Evolutionary conservation across 2,797 vertebrate genomes (phyloP).

Genomic region (Melanotaenia trifasciata): DNA sequence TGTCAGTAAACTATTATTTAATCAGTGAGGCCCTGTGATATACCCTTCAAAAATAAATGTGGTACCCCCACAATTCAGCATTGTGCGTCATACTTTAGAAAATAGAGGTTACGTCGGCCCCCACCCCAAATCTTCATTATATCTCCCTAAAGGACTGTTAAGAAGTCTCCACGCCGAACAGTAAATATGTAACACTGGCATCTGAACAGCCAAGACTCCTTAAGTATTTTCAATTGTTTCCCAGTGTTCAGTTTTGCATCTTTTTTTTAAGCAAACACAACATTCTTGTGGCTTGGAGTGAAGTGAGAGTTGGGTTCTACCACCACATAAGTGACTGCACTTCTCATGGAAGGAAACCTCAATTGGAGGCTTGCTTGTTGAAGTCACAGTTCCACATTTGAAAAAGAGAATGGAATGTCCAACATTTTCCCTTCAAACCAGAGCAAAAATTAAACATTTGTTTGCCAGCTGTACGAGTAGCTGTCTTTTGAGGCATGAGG

Average conservation of each 20-base stretch:
- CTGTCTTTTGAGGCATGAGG: conserved; percentile 32
- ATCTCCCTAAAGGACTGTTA: too few species aligned
- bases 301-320: conserved; percentile 59
- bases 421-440: conserved; percentile 49
- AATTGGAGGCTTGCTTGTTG: conserved; percentile 74
- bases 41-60: background rate
- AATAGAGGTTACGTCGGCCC: too few species aligned
- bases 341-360: conserved; percentile 74
- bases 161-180: too few species aligned
- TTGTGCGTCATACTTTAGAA: too few species aligned
- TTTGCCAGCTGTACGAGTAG: conserved; percentile 50
- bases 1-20: background rate
- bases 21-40: background rate
- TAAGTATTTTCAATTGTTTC: conserved; percentile 52
- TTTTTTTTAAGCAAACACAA: conserved; percentile 64
- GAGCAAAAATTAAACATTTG: conserved; percentile 38
- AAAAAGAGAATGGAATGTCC: conserved; percentile 58
- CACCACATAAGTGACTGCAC: conserved; percentile 69
- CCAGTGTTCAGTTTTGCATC: conserved; percentile 45
- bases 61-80: background rate
- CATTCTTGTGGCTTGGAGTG: conserved; percentile 75
- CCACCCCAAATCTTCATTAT: too few species aligned
- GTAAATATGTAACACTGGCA: too few species aligned
- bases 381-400: conserved; percentile 74
- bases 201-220: background rate